phyloP scores from a whole-genome alignment of 2,797 vertebrate species.

The Acanthurus tractus region DNA sequence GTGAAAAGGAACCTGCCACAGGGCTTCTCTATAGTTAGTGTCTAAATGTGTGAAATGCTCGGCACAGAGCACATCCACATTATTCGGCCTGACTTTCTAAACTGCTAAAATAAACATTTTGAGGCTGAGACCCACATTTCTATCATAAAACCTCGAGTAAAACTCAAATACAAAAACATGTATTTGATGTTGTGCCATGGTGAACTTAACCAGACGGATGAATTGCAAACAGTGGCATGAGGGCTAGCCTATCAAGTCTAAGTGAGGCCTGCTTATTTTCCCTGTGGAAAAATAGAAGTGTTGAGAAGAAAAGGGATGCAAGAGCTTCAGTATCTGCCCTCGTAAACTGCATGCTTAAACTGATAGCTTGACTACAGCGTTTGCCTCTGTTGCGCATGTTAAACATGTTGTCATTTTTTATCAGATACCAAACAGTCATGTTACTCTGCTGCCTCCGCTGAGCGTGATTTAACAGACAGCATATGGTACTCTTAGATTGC shows the following conservation, averaged over 20 bases:
- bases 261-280: neutral
- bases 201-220: slow-evolving; percentile 46
- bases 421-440: slow-evolving; percentile 47
- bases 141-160: slow-evolving; percentile 52
- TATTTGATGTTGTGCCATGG: slow-evolving; percentile 36
- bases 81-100: slow-evolving; percentile 54
- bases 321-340: slow-evolving; percentile 25
- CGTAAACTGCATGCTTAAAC: too few species aligned
- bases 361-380: slow-evolving; percentile 12
- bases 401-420: slow-evolving; percentile 43
- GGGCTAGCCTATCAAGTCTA: too few species aligned
- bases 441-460: slow-evolving; percentile 44
- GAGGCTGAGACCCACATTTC: slow-evolving; percentile 25
- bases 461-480: slow-evolving; percentile 66
- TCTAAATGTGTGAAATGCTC: slow-evolving; percentile 52
- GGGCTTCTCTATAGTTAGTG: slow-evolving; percentile 34
- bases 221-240: neutral
- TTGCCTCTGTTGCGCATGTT: slow-evolving; percentile 14
- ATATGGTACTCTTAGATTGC: slow-evolving; percentile 74
- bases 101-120: slow-evolving; percentile 62
- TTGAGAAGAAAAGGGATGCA: slow-evolving; percentile 10
- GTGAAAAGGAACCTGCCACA: slow-evolving; percentile 52
- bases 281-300: slow-evolving; percentile 40
- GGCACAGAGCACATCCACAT: slow-evolving; percentile 49
- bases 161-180: slow-evolving; percentile 56